phyloP scores from a whole-genome alignment of 2,888 invertebrate genomes.

The Drosophila niveifrons region DNA sequence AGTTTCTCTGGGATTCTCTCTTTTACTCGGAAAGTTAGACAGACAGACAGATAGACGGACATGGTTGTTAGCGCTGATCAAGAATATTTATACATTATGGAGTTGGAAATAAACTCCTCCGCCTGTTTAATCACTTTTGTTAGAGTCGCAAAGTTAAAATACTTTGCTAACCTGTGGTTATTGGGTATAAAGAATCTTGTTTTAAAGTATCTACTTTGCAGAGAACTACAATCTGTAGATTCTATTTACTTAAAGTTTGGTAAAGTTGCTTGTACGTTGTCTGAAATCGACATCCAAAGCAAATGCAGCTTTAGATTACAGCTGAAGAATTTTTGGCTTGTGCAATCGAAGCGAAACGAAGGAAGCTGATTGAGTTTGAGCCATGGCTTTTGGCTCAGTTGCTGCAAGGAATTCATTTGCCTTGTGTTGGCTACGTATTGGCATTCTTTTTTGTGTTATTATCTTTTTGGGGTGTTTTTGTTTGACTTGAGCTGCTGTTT shows the following conservation, averaged over 20 bases:
- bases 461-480: slow-evolving; percentile 19
- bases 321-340: slow-evolving; percentile 1
- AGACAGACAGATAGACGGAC: no score
- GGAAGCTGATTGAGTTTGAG: slow-evolving; percentile 21
- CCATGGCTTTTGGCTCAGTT: slow-evolving; percentile 32
- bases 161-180: no score
- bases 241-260: neutral
- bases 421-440: slow-evolving; percentile 12
- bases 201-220: no score
- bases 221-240: no score
- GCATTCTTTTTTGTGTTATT: slow-evolving; percentile 28
- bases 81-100: no score
- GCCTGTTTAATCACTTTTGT: no score
- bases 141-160: no score
- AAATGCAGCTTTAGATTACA: slow-evolving; percentile 23
- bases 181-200: no score
- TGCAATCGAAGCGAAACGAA: slow-evolving; percentile 22
- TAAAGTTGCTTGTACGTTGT: neutral
- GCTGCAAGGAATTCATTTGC: slow-evolving; percentile 39
- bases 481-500: slow-evolving; percentile 24
- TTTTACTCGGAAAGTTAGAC: no score
- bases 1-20: no score
- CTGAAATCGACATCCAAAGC: neutral
- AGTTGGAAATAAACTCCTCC: no score
- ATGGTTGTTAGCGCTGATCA: no score